Base-by-base conservation (phyloP, 2,888 invertebrate genomes). In the Spodoptera littoralis region DNA sequence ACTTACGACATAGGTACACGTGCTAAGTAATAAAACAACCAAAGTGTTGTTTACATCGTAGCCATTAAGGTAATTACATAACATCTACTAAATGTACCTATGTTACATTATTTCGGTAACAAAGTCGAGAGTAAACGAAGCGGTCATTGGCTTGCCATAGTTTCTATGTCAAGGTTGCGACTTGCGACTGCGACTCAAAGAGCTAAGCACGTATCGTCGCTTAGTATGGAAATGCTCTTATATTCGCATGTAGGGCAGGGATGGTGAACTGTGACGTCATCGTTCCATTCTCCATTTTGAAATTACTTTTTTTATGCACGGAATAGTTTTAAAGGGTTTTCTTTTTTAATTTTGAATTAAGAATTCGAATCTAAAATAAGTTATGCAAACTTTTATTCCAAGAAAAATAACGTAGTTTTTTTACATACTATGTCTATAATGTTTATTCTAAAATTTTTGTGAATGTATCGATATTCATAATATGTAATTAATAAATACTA, bases 101-200 rank as follows among this genome's bases (percentile, higher is more conserved):
- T 8, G 36, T 36, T 36, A 36, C 36, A 76, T 76, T 67, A 51
- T 61, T 55, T 74, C 27, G 67, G 61, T 57, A 64, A 73, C 53
- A 59, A 63, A 73, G 52, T 70, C 51, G 24, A 36, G 67, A 67
- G 27, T 49, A 36, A 49, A 41, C 42, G 44, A 49, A 53, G 55
- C 71, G 77, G 76, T 76, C 76, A 77, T 76, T 74, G 76, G 71
- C 77, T 52, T 53, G 68, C 48, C 53, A 62, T 51, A 53, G 27
- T 56, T 74, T 65, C 75, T 77, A 60, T 77, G 76, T 74, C 76
- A 76, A 77, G 76, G 76, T 42, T 46, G 36, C 60, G 51, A 54
- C 36, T 24, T 12, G 18, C 64, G 42, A 27, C 12, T 52, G 11
- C 11, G 45, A 45, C 8, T 36, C 30, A 6, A 6, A 30, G 36